Percentiles rank a stretch among this genome's conserved stretches.
phyloP scores from a whole-genome alignment of 2,797 vertebrate genomes.

The Ambastaia sidthimunki region DNA sequence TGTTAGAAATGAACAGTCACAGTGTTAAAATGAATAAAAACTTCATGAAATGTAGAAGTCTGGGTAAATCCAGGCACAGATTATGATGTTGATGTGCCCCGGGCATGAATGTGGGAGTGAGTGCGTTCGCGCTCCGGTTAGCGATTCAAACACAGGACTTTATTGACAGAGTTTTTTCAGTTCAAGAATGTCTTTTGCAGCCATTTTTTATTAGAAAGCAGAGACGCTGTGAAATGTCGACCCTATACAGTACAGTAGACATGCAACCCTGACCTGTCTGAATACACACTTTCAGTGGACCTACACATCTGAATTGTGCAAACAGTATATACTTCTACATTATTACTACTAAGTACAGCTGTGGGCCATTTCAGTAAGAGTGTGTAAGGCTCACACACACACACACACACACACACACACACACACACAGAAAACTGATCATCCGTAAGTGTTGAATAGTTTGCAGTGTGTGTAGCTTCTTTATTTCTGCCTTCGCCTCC shows the following conservation, averaged over 20 bases:
- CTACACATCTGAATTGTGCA: background rate
- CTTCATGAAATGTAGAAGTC: no score
- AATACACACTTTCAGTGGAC: constrained; percentile 3
- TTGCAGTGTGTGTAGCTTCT: constrained; percentile 18
- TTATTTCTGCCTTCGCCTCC: constrained; percentile 27
- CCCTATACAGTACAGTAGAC: background rate
- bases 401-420: constrained; percentile 15
- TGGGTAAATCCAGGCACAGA: no score
- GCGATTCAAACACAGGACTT: background rate
- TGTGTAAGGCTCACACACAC: constrained; percentile 11
- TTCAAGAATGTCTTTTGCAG: background rate
- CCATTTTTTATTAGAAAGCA: background rate
- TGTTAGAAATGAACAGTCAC: no score
- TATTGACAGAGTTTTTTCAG: background rate
- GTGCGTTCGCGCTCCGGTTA: no score
- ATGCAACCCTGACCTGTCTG: background rate
- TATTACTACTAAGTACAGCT: background rate
- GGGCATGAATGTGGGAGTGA: no score
- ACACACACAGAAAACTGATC: constrained; percentile 2
- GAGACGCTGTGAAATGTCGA: background rate
- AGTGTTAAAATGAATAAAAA: no score
- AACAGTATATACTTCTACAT: background rate
- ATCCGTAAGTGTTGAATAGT: constrained; percentile 6
- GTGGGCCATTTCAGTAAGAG: constrained; percentile 16
- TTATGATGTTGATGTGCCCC: background rate